These are phyloP conservation scores for Amphiprion percula DNA, from an alignment of 2,113 vertebrate species.

Conservation along the genomic window DNA sequence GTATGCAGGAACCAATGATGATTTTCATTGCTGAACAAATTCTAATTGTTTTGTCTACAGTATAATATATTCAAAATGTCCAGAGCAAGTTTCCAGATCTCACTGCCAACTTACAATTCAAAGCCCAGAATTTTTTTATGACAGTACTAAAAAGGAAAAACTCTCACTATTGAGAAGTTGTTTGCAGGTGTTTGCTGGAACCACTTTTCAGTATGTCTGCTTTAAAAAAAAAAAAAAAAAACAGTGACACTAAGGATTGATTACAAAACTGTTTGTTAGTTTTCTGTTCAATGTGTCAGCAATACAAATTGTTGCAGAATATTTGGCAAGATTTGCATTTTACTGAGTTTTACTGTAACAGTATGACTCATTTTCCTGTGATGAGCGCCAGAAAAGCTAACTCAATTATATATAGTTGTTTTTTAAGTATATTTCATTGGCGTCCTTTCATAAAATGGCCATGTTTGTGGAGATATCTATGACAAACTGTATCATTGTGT, in stretches of 20 bases:
- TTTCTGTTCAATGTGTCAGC: too few species aligned
- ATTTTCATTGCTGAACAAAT: background rate
- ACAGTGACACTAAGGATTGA: too few species aligned
- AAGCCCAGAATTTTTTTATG: background rate
- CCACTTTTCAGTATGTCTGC: too few species aligned
- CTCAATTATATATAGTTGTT: background rate
- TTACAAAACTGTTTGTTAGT: too few species aligned
- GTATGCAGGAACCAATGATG: background rate
- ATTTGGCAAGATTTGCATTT: too few species aligned
- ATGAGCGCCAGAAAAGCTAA: background rate
- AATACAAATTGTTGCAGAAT: too few species aligned
- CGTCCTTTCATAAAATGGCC: background rate
- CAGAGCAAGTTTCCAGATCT: background rate
- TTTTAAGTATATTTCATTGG: background rate
- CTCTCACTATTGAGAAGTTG: background rate
- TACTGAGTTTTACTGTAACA: too few species aligned
- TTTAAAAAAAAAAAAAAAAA: too few species aligned
- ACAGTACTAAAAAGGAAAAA: background rate
- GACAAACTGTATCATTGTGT: background rate
- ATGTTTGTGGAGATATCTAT: background rate
- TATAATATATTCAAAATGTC: too few species aligned
- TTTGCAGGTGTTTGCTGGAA: background rate
- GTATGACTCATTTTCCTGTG: background rate
- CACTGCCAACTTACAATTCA: background rate
- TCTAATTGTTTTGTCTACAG: background rate